Evolutionary conservation across 2,113 vertebrate genomes (phyloP), one percentile per base, ranked within the genome.

Genomic region (Dicaeum eximium): DNA sequence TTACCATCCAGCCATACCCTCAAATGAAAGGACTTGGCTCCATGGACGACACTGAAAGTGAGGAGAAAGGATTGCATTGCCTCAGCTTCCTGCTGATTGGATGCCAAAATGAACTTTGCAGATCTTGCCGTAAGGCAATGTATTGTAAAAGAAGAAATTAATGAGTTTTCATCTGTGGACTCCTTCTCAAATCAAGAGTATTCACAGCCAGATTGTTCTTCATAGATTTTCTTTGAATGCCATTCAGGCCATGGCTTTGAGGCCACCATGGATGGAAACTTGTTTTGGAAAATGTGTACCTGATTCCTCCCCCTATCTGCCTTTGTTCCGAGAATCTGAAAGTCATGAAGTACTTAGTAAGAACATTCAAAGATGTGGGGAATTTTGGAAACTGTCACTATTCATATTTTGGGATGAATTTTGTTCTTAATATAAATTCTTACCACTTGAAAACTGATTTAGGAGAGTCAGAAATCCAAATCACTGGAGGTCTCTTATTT

Each of bases 401-500:
- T 85, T 72, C 13, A 40, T 48, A 51, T 47, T 84, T 47, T 58
- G 24, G 12, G 7, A 12, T 33, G 45, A 50, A 35, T 95, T 93
- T 89, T 95, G 13, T 57, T 70, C 67, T 94, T 88, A 62, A 84
- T 92, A 95, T 64, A 96, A 81, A 56, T 92, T 93, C n/a, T 93
- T 73, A 40, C 53, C 24, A 64, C 90, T 94, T 70, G 56, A 96
- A 96, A 85, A 93, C 73, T 96, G 73, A 90, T 93, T 90, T 94
- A 90, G 42, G 94, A 92, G 90, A 80, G 85, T 92, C 50, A 92
- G 83, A 91, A 86, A 82, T 91, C 60, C 61, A 85, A 81, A 93
- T 97, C 90, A 93, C 38, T 22, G 86, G 77, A 88, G 22, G 18
- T 85, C 44, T 96, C 85, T 94, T 96, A 81, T 96, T 95, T 92